phyloP scores from a whole-genome alignment of 2,113 vertebrate species.

The Brachyhypopomus gauderio region DNA sequence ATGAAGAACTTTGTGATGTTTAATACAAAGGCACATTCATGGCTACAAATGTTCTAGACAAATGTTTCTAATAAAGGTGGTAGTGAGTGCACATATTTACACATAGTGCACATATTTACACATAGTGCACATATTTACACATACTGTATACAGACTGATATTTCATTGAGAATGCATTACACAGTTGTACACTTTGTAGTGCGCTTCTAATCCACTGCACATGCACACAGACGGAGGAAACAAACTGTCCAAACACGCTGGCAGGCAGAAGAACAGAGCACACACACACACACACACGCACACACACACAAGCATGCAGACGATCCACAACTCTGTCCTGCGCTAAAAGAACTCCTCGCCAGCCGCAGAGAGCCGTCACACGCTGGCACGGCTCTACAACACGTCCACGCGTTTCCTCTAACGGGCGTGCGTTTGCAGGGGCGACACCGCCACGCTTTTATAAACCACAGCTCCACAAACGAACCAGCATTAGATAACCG shows the following conservation, averaged over 20 bases:
- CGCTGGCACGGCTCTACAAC: neutral
- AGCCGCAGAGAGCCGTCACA: neutral
- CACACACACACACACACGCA: neutral
- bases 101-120: no score
- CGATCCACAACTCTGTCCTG: neutral
- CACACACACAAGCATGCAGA: slow-evolving; percentile 26
- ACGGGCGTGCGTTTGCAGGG: neutral
- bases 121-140: no score
- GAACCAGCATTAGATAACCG: neutral
- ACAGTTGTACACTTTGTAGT: no score
- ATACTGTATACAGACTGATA: no score
- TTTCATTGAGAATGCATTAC: no score
- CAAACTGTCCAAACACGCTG: slow-evolving; percentile 19
- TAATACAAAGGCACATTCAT: no score
- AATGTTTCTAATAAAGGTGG: no score
- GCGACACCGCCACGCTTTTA: neutral
- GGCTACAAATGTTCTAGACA: no score
- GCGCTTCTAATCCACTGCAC: neutral
- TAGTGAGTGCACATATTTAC: no score
- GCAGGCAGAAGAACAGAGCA: slow-evolving; percentile 21
- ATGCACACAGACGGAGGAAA: slow-evolving; percentile 9
- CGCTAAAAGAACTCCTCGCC: neutral
- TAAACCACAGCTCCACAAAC: neutral
- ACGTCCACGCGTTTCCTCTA: neutral
- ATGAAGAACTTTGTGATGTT: no score